Base-by-base conservation (phyloP, 2,797 vertebrate genomes). In the Enoplosus armatus region DNA sequence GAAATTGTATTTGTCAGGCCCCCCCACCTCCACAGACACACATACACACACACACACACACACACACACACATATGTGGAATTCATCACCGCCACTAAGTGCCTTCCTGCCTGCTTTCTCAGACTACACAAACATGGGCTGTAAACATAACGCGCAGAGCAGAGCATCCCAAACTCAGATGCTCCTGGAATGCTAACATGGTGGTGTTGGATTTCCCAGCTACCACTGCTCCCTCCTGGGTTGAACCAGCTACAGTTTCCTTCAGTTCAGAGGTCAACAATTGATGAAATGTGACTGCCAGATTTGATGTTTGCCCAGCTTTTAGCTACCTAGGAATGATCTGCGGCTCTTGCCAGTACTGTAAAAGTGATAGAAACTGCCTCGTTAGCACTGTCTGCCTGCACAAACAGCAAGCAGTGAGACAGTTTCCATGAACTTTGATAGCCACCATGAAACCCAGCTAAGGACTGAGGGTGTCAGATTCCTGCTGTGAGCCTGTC, bases 121-220 rank as follows among this genome's bases (percentile, higher is more conserved):
- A 45, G 74, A 77, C 88, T 77, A 84, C 74, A 86, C 87, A 92
- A 93, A 92, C 87, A 89, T 0, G 14, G 48, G 79, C 76, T 39
- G 76, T 90, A 91, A 94, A 93, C 84, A 75, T 45, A 73, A 86
- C 24, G 37, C 27, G 18, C 58, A 16, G 47, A 83, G 81, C 65
- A 70, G 70, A 75, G 66, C 70, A 83, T 91, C 86, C 75, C 62
- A 50, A 86, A 85, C 81, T 89, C 73, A 90, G 83, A 90, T 51
- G 84, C 89, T 84, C 61, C 65, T 48, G 91, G 92, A 94, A 93
- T 93, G 92, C 92, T 75, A 91, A 91, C 92, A 89, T 12, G 26
- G 20, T 11, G 85, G 92, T 93, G 93, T 93, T 92, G 89, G 77
- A 90, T 94, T 94, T 87, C 93, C 86, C 87, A 85, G 84, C 79